A percentile compares a stretch with the other conserved stretches of the same genome.
phyloP scores from a whole-genome alignment of 2,888 invertebrate species.

The Tetranychus piercei region DNA sequence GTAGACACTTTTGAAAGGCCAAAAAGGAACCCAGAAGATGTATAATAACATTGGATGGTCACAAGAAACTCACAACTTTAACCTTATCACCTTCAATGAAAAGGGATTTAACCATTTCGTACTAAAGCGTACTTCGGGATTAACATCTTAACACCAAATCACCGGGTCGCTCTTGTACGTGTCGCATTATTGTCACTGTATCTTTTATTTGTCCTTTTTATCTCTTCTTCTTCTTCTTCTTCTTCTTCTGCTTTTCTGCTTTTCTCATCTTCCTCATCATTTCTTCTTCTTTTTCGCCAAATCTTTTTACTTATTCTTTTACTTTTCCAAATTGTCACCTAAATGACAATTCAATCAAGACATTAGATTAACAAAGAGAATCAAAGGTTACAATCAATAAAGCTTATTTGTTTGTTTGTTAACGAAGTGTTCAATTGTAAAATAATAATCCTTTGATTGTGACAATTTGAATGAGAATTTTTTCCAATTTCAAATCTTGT shows the following conservation, averaged over 20 bases:
- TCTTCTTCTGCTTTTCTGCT: neutral
- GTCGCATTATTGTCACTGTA: neutral
- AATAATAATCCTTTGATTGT: too few species aligned
- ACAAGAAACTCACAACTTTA: neutral
- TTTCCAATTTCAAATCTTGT: too few species aligned
- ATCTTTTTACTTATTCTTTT: neutral
- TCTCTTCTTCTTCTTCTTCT: neutral
- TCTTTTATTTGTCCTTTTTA: neutral
- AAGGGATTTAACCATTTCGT: neutral
- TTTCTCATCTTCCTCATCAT: neutral
- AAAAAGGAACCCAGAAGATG: too few species aligned
- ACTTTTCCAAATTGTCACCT: neutral
- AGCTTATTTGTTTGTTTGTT: neutral
- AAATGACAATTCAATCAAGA: neutral
- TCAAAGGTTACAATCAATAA: neutral
- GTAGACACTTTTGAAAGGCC: too few species aligned
- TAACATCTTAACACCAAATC: neutral
- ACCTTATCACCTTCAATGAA: neutral
- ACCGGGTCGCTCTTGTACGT: neutral
- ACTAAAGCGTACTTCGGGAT: neutral
- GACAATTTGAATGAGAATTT: too few species aligned
- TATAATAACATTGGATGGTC: neutral
- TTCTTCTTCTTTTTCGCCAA: neutral
- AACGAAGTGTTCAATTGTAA: too few species aligned
- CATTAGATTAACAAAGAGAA: neutral